These are phyloP conservation scores for Volucella bombylans DNA, from an alignment of 2,888 invertebrate genomes.

Conservation along the genomic window DNA sequence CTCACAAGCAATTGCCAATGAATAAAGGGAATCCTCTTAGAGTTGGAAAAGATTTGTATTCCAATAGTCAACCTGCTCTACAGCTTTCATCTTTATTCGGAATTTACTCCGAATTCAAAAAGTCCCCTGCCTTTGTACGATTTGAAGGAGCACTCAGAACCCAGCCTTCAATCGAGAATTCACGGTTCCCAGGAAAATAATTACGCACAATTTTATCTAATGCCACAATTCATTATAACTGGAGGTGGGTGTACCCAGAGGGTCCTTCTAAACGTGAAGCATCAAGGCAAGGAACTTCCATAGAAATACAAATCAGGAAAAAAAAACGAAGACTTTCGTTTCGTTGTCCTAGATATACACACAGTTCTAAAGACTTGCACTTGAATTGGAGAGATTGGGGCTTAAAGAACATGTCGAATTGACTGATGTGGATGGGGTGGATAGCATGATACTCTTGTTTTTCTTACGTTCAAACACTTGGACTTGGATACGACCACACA, in stretches of 20 bases:
- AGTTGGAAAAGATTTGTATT: constrained; percentile 23
- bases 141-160: constrained; percentile 22
- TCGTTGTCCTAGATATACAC: neutral
- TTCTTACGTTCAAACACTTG: constrained; percentile 34
- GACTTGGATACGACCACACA: neutral
- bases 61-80: constrained; percentile 1
- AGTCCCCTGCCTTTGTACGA: neutral
- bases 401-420: constrained; percentile 14
- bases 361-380: constrained; percentile 26
- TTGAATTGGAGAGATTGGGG: constrained; percentile 18
- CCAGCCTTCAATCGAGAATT: constrained; percentile 9
- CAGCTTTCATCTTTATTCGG: neutral
- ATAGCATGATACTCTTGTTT: neutral
- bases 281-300: constrained; percentile 6
- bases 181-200: constrained; percentile 38
- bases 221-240: constrained; percentile 46
- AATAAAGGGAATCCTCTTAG: constrained; percentile 41
- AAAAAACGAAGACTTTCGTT: neutral
- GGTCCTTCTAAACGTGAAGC: neutral
- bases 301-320: constrained; percentile 13
- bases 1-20: constrained; percentile 30
- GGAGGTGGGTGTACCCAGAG: neutral
- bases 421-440: constrained; percentile 1
- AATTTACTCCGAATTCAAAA: neutral
- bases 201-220: constrained; percentile 37